Evolutionary conservation across 1,140 invertebrate genomes (phyloP).

Genomic region (Drosophila biarmipes): DNA sequence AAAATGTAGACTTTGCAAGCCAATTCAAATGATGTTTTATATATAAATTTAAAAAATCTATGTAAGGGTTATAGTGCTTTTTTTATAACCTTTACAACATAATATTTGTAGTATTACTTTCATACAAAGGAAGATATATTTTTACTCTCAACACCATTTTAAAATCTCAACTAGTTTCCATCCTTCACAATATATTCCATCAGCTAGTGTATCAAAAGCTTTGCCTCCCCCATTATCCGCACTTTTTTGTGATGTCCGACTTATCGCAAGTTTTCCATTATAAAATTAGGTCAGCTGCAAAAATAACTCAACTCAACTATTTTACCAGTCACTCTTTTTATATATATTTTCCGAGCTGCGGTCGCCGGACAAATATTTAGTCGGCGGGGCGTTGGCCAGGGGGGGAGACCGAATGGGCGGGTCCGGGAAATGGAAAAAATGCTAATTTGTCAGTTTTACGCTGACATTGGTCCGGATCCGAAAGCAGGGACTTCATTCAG

Average conservation of each 20-base stretch:
- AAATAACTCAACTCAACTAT: constrained; percentile 81
- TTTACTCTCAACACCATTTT: too few species aligned
- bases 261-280: constrained; percentile 83
- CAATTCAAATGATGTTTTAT: too few species aligned
- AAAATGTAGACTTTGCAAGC: too few species aligned
- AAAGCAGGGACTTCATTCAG: constrained; percentile 17
- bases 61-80: too few species aligned
- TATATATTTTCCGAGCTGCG: constrained; percentile 46
- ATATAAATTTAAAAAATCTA: too few species aligned
- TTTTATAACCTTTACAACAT: too few species aligned
- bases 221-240: constrained; percentile 2
- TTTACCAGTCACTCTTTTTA: constrained; percentile 62
- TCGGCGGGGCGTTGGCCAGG: constrained; percentile 21
- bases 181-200: background rate
- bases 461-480: constrained; percentile 69
- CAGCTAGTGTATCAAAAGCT: constrained; percentile 8
- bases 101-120: too few species aligned
- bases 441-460: constrained; percentile 83
- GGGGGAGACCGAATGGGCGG: constrained; percentile 47
- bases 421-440: constrained; percentile 78
- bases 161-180: background rate
- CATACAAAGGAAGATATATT: too few species aligned
- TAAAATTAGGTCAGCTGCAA: constrained; percentile 83
- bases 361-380: constrained; percentile 77
- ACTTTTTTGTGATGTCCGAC: constrained; percentile 52